These are phyloP conservation scores for Lucilia cuprina DNA, from an alignment of 1,140 invertebrate species.

Conservation along the genomic window DNA sequence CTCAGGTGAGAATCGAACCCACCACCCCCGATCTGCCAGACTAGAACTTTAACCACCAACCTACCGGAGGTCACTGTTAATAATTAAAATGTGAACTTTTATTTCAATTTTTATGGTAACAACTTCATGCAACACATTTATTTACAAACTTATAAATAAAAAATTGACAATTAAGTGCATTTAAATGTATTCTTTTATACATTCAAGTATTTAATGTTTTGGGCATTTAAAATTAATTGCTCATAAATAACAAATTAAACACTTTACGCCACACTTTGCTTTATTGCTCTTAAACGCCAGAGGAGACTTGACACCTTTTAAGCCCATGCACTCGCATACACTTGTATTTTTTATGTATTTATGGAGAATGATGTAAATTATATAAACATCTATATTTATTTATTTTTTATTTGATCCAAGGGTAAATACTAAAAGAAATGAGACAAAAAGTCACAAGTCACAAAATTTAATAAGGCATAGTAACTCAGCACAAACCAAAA, in stretches of 20 bases:
- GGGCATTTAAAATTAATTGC: conserved; percentile 57
- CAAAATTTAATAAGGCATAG: not conserved
- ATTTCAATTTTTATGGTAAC: too few species aligned
- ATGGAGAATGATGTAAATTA: not conserved
- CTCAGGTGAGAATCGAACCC: too few species aligned
- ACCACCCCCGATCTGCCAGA: too few species aligned
- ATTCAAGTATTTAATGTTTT: not conserved
- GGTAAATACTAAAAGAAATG: not conserved
- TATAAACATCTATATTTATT: not conserved
- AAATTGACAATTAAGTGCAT: conserved; percentile 12
- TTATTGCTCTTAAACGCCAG: conserved; percentile 43
- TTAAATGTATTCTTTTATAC: not conserved
- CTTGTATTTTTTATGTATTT: conserved; percentile 31
- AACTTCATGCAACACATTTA: too few species aligned
- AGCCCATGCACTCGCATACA: not conserved
- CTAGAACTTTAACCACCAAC: too few species aligned
- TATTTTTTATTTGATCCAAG: not conserved
- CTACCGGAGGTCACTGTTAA: too few species aligned
- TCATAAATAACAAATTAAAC: conserved; percentile 60
- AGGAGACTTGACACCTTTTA: conserved; percentile 30
- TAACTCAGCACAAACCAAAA: not conserved
- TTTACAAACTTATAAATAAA: not conserved
- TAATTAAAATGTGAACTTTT: too few species aligned
- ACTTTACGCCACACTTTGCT: conserved; percentile 54
- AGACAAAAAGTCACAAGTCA: conserved; percentile 17